Conservation (phyloP, 2,888 invertebrate genomes). For the Falcaria lacertinaria region DNA sequence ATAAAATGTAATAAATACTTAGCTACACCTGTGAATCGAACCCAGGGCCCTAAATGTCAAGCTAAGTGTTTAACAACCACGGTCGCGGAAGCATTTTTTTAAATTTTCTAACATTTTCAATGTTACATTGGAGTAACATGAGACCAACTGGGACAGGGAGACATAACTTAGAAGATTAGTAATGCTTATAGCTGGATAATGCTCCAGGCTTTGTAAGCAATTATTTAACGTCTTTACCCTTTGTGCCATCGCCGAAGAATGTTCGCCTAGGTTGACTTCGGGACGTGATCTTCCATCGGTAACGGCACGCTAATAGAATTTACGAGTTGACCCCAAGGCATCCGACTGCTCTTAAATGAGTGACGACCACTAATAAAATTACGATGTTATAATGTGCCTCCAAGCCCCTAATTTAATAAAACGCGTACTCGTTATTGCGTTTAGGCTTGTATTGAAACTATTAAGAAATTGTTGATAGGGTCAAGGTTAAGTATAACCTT, state of each 20-base stretch:
- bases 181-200: background rate
- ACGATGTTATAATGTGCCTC: constrained; percentile 32
- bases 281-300: constrained; percentile 2
- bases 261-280: constrained; percentile 1
- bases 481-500: constrained; percentile 43
- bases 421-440: constrained; percentile 26
- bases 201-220: background rate
- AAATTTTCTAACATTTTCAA: no score
- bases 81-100: no score
- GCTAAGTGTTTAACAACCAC: no score
- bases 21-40: no score
- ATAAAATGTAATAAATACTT: no score
- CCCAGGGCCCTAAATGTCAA: no score
- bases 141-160: no score
- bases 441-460: constrained; percentile 30
- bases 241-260: constrained; percentile 1
- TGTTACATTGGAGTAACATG: no score
- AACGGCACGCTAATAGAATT: constrained; percentile 24
- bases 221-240: background rate
- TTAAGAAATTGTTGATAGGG: constrained; percentile 31
- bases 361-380: constrained; percentile 34
- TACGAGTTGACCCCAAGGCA: constrained; percentile 33
- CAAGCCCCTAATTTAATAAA: constrained; percentile 42
- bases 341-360: constrained; percentile 34
- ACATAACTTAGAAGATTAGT: background rate